phyloP scores from a whole-genome alignment of 2,797 vertebrate genomes.

The Manis pentadactyla region DNA sequence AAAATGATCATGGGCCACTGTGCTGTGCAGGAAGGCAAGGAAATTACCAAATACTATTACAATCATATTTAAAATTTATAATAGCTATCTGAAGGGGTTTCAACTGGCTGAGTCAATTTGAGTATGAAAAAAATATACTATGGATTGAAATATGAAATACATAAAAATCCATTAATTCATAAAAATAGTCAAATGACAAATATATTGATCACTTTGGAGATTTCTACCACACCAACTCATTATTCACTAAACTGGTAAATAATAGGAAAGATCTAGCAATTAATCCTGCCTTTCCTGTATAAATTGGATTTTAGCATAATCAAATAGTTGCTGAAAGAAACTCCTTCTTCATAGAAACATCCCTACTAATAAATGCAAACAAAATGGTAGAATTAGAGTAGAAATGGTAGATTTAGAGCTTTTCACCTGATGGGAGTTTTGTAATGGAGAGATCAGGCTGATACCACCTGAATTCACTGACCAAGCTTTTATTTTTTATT shows the following conservation, averaged over 20 bases:
- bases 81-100: background rate
- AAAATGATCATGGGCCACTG: background rate
- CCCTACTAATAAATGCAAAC: background rate
- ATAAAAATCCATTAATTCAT: background rate
- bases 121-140: background rate
- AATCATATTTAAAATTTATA: background rate
- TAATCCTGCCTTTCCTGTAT: background rate
- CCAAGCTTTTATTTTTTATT: background rate
- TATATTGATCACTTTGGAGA: background rate
- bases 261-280: background rate
- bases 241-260: conserved; percentile 28
- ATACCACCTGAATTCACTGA: background rate
- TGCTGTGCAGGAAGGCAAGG: background rate
- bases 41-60: background rate
- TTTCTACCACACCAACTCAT: background rate
- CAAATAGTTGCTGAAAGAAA: background rate
- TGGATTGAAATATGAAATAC: background rate
- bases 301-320: background rate
- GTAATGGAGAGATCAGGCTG: background rate
- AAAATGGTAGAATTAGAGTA: background rate
- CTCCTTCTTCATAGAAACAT: background rate
- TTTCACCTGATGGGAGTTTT: background rate
- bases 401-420: background rate
- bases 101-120: background rate
- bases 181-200: background rate